phyloP scores from a whole-genome alignment of 2,888 invertebrate species.

The Scelioninae gen. 1 region DNA sequence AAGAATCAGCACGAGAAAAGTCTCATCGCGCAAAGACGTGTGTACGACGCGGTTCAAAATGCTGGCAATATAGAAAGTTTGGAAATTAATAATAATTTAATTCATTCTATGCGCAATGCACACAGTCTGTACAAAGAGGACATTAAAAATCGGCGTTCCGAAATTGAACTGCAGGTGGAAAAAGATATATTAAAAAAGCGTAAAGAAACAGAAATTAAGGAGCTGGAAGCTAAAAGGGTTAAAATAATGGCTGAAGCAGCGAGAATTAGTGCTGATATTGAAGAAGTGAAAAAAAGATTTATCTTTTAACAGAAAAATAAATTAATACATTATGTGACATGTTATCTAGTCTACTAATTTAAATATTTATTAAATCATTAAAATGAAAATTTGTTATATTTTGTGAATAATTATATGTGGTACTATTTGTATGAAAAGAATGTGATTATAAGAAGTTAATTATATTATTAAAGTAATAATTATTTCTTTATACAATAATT shows the following conservation, averaged over 20 bases:
- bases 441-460: no score
- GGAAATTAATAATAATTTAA: conserved; percentile 57
- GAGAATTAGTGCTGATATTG: not conserved
- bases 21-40: conserved; percentile 63
- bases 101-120: conserved; percentile 64
- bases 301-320: no score
- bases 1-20: conserved; percentile 69
- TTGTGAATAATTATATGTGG: no score
- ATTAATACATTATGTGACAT: no score
- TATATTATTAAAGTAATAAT: no score
- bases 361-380: no score
- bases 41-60: conserved; percentile 66
- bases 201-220: conserved; percentile 8
- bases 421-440: no score
- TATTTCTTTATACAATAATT: no score
- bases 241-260: conserved; percentile 6
- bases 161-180: not conserved
- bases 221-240: not conserved
- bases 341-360: no score
- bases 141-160: not conserved
- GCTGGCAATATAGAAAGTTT: conserved; percentile 58
- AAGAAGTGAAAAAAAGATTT: not conserved
- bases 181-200: not conserved
- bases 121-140: conserved; percentile 45
- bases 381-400: no score